Conservation (phyloP, 2,797 vertebrate genomes). For the Rachycentron canadum region DNA sequence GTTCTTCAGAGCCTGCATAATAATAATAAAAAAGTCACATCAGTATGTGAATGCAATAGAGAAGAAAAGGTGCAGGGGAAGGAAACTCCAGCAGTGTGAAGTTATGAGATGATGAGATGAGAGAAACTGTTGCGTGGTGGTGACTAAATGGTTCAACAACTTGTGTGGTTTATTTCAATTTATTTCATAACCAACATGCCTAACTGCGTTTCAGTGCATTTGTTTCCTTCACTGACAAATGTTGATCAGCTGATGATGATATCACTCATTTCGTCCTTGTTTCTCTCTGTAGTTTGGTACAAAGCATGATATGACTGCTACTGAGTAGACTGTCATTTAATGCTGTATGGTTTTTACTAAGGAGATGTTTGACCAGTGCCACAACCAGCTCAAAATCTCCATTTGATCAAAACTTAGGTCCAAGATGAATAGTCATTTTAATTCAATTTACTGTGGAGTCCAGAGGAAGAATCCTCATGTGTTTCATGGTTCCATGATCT, state of each 20-base stretch:
- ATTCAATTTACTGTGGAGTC: neutral
- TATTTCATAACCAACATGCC: slow-evolving; percentile 13
- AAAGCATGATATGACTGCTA: neutral
- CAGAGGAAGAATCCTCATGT: neutral
- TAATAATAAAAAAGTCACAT: slow-evolving; percentile 37
- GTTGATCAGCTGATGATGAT: slow-evolving; percentile 7
- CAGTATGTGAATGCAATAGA: slow-evolving; percentile 25
- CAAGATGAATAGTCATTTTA: neutral
- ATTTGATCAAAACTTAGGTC: neutral
- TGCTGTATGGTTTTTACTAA: neutral
- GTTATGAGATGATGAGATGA: neutral
- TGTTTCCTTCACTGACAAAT: slow-evolving; percentile 1
- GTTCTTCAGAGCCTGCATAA: slow-evolving; percentile 94
- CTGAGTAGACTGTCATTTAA: neutral
- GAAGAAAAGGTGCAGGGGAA: neutral
- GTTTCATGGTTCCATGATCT: neutral
- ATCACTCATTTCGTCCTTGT: neutral
- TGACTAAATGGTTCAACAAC: slow-evolving; percentile 6
- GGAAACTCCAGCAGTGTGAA: slow-evolving; percentile 1
- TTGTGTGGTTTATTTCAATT: neutral
- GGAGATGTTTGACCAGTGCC: neutral
- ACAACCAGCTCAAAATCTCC: neutral
- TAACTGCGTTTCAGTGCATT: neutral
- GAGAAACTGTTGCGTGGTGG: neutral
- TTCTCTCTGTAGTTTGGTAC: neutral